A percentile compares a stretch with the other conserved stretches of the same genome.
Conservation (phyloP, 2,797 vertebrate genomes). For the Enteromius trimaculatus region DNA sequence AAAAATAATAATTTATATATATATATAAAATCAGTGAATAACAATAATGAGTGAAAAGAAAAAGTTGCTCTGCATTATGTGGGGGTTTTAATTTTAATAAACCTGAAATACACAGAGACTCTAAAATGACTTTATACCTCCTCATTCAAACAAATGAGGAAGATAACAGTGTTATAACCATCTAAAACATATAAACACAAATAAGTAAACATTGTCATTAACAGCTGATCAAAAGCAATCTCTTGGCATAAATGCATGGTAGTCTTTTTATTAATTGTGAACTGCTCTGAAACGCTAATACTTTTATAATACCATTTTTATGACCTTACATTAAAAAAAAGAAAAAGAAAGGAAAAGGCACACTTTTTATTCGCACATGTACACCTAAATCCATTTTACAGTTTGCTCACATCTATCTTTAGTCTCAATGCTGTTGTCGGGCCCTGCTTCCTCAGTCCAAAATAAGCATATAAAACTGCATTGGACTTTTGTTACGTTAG, state of each 20-base stretch:
- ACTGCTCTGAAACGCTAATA: not conserved
- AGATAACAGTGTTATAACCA: not conserved
- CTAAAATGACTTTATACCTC: not conserved
- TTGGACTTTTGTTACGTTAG: not conserved
- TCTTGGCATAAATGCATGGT: not conserved
- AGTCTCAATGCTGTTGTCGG: not conserved
- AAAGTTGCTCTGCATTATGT: not conserved
- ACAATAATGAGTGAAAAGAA: not conserved
- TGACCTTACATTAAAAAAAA: not conserved
- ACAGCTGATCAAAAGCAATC: not conserved
- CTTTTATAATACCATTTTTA: not conserved
- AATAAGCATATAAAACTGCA: not conserved
- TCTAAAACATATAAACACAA: not conserved
- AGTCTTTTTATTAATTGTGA: not conserved
- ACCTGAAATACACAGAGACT: not conserved
- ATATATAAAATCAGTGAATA: not conserved
- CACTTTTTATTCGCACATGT: not conserved
- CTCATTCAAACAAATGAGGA: not conserved
- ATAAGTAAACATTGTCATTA: not conserved
- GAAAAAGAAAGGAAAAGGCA: not conserved
- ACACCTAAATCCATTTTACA: not conserved
- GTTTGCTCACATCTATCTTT: not conserved
- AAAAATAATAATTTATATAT: not conserved
- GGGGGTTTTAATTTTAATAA: not conserved
- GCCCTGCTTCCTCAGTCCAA: not conserved